phyloP scores from a whole-genome alignment of 2,797 vertebrate species.

The Etheostoma perlongum region DNA sequence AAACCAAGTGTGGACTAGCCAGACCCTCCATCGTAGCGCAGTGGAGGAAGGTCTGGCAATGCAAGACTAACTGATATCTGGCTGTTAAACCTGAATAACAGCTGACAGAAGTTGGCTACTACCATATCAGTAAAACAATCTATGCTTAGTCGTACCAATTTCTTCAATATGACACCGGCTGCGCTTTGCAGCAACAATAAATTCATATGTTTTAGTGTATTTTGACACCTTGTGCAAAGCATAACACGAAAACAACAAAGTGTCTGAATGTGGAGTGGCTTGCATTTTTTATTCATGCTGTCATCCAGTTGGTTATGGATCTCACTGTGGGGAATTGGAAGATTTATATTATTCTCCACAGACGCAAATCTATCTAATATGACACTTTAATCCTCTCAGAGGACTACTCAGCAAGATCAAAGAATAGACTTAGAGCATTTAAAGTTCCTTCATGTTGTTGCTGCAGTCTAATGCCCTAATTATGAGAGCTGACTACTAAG shows the following conservation, averaged over 20 bases:
- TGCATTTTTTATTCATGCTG: constrained; percentile 59
- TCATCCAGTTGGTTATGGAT: constrained; percentile 49
- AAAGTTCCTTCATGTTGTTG: constrained; percentile 39
- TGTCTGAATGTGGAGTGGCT: constrained; percentile 52
- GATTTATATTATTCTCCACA: constrained; percentile 58
- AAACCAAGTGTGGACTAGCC: too few species aligned
- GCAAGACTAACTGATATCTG: constrained; percentile 7
- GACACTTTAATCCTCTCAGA: constrained; percentile 71
- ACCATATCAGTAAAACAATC: constrained; percentile 1
- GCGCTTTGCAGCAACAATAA: constrained; percentile 23
- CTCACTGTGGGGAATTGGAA: constrained; percentile 36
- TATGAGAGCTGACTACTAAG: constrained; percentile 39
- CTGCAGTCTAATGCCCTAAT: constrained; percentile 30
- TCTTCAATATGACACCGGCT: neutral
- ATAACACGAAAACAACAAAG: constrained; percentile 51
- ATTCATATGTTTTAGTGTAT: constrained; percentile 22
- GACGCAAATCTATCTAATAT: constrained; percentile 64
- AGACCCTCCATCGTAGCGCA: too few species aligned
- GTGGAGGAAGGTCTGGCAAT: too few species aligned
- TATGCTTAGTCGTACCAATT: constrained; percentile 5
- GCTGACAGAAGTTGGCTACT: constrained; percentile 2
- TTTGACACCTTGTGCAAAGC: constrained; percentile 47
- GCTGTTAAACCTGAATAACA: constrained; percentile 9
- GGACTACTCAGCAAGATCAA: constrained; percentile 58
- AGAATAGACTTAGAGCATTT: constrained; percentile 43